Evolutionary conservation across 2,888 invertebrate genomes (phyloP).

Genomic region (Doris montereyensis): DNA sequence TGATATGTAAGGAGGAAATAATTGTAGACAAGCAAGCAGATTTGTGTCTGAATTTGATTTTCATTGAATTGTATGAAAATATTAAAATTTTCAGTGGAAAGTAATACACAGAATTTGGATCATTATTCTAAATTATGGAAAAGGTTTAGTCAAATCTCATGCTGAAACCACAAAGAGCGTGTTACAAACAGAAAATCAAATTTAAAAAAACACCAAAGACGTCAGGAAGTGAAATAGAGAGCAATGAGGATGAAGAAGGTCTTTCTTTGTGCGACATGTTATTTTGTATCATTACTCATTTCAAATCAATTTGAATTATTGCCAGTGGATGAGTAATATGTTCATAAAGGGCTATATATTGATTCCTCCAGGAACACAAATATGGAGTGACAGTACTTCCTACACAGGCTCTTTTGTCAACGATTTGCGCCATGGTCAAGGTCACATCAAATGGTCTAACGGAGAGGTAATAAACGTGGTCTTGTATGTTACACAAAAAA

Average conservation of each 20-base stretch:
- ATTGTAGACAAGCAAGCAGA: no score
- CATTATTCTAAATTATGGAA: no score
- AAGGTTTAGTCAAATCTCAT: no score
- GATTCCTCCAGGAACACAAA: slow-evolving; percentile 64
- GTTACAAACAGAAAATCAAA: slow-evolving; percentile 1
- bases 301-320: background rate
- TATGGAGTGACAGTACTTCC: slow-evolving; percentile 69
- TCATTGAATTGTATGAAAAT: no score
- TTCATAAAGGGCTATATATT: background rate
- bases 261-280: no score
- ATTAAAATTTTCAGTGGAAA: no score
- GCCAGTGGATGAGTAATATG: background rate
- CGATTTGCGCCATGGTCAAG: slow-evolving; percentile 69
- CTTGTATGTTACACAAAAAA: slow-evolving; percentile 10
- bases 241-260: background rate
- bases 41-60: no score
- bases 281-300: background rate
- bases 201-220: no score
- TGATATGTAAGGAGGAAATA: no score
- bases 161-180: no score
- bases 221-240: background rate
- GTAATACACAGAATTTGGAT: no score
- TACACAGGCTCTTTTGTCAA: slow-evolving; percentile 69
- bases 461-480: no score
- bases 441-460: slow-evolving; percentile 67